Evolutionary conservation across 2,888 invertebrate genomes (phyloP).

Genomic region (Caenorhabditis drosophilae): DNA sequence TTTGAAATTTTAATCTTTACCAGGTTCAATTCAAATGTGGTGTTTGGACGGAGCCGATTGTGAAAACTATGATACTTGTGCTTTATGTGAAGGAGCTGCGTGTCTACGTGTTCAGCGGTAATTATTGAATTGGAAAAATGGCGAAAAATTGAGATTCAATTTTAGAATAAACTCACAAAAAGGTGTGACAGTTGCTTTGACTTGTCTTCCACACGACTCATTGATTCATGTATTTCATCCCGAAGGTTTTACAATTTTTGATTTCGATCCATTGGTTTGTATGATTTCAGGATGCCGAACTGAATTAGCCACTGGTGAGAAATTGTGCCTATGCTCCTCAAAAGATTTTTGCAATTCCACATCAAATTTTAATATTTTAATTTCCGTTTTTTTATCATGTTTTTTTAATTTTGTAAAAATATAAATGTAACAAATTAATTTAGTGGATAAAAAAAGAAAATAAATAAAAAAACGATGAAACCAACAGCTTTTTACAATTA

Average conservation of each 20-base stretch:
- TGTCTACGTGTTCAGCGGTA: slow-evolving; percentile 50
- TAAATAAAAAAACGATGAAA: slow-evolving; percentile 4
- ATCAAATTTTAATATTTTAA: background rate
- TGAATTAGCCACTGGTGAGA: slow-evolving; percentile 40
- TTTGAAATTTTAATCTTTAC: background rate
- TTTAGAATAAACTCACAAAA: slow-evolving; percentile 34
- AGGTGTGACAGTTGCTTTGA: slow-evolving; percentile 40
- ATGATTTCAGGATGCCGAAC: slow-evolving; percentile 32
- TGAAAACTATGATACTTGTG: slow-evolving; percentile 28
- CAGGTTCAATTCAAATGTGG: slow-evolving; percentile 21
- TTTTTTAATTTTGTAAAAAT: background rate
- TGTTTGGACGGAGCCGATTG: slow-evolving; percentile 57
- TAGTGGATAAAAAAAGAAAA: too few relatives aligned
- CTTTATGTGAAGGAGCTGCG: slow-evolving; percentile 48
- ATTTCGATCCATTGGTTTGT: background rate
- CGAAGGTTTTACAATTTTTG: slow-evolving; percentile 25
- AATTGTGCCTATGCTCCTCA: slow-evolving; percentile 44
- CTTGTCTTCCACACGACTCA: slow-evolving; percentile 48
- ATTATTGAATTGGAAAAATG: background rate
- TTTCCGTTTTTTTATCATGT: background rate
- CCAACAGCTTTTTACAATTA: too few relatives aligned
- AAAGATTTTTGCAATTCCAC: slow-evolving; percentile 46
- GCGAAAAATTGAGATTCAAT: slow-evolving; percentile 1
- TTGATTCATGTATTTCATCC: slow-evolving; percentile 46
- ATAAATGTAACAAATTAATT: background rate